phyloP scores from a whole-genome alignment of 2,113 vertebrate species.

The Apteryx mantelli region DNA sequence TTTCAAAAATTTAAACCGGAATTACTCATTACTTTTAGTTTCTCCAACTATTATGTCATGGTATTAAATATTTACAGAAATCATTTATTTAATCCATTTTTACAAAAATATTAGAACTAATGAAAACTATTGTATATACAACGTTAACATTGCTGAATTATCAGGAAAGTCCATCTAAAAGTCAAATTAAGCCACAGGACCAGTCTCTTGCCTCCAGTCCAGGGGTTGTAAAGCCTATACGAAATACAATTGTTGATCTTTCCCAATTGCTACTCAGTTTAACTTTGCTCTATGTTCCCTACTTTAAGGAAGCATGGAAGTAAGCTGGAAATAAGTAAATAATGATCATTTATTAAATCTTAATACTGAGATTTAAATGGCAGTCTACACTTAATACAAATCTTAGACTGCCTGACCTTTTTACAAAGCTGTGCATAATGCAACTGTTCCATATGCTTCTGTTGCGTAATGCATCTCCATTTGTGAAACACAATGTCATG shows the following conservation, averaged over 20 bases:
- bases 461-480: not conserved
- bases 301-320: not conserved
- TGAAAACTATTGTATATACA: slow-evolving; percentile 55
- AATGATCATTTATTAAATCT: not conserved
- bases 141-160: not conserved
- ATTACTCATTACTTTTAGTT: slow-evolving; percentile 39
- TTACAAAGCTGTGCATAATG: not conserved
- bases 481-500: not conserved
- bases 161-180: slow-evolving; percentile 58
- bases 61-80: slow-evolving; percentile 45
- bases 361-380: not conserved
- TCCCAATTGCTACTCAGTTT: not conserved
- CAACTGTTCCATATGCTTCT: not conserved
- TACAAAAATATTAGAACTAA: slow-evolving; percentile 37
- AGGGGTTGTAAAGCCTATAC: slow-evolving; percentile 3
- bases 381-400: not conserved
- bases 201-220: not conserved
- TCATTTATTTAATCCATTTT: slow-evolving; percentile 36
- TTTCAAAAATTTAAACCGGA: slow-evolving; percentile 13
- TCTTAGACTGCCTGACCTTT: not conserved
- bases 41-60: slow-evolving; percentile 50
- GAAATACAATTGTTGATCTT: not conserved
- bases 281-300: not conserved
- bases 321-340: not conserved
- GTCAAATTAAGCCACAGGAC: slow-evolving; percentile 30